These are phyloP conservation scores for Porites cylindrica DNA, from an alignment of 92 coral and sea anemone species.

Conservation along the genomic window DNA sequence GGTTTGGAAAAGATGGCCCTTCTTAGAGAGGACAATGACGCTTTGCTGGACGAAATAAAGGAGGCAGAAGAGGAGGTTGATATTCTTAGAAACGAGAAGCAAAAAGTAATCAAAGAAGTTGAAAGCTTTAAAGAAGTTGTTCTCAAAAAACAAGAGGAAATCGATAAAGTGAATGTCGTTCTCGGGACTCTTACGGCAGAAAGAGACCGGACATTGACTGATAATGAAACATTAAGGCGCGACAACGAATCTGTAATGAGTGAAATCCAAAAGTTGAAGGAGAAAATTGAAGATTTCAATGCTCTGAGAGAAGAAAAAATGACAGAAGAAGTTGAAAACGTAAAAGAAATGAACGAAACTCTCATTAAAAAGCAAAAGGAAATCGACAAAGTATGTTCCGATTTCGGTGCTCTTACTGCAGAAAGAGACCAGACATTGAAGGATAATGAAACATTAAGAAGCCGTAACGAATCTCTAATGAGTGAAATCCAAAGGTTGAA, in stretches of 20 bases:
- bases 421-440: background rate
- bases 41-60: background rate
- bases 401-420: background rate
- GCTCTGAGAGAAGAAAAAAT: constrained; percentile 18
- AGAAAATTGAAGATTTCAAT: background rate
- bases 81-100: background rate
- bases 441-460: constrained; percentile 6
- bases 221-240: constrained; percentile 1
- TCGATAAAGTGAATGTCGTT: background rate
- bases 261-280: background rate
- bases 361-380: background rate
- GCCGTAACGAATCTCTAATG: background rate
- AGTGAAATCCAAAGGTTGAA: background rate
- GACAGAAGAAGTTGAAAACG: too few relatives aligned
- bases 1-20: background rate
- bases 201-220: background rate
- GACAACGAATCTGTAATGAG: background rate
- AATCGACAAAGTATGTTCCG: background rate
- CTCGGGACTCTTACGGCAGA: constrained; percentile 1
- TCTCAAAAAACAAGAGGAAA: background rate
- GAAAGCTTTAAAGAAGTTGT: constrained; percentile 5
- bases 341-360: background rate
- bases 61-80: background rate
- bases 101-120: background rate
- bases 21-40: constrained; percentile 6